These are phyloP conservation scores for Cydia splendana DNA, from an alignment of 1,140 invertebrate species.

Conservation along the genomic window DNA sequence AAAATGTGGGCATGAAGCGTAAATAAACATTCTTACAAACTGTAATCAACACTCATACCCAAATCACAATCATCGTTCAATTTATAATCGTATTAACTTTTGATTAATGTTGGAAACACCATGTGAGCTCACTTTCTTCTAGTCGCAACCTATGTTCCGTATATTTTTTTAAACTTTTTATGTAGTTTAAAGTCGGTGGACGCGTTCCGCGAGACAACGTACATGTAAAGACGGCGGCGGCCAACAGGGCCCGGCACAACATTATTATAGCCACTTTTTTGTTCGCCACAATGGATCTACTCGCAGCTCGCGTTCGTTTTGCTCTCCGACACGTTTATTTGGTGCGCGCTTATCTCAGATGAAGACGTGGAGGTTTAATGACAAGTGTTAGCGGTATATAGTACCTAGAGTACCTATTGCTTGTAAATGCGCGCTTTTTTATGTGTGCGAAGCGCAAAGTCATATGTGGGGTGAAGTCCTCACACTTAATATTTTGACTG, in stretches of 20 bases:
- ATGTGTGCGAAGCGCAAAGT: neutral
- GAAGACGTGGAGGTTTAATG: neutral
- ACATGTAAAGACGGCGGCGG: constrained; percentile 64
- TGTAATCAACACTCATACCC: constrained; percentile 14
- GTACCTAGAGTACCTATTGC: constrained; percentile 8
- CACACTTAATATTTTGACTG: too few relatives aligned
- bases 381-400: neutral
- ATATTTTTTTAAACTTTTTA: constrained; percentile 64
- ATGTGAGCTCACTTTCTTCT: constrained; percentile 13
- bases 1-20: neutral
- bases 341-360: constrained; percentile 1
- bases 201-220: constrained; percentile 57
- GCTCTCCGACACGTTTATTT: neutral
- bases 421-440: constrained; percentile 1
- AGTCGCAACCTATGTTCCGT: constrained; percentile 9
- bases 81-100: constrained; percentile 24
- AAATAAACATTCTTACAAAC: constrained; percentile 32
- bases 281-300: constrained; percentile 41
- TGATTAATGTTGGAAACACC: constrained; percentile 6
- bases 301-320: constrained; percentile 11
- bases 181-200: constrained; percentile 54
- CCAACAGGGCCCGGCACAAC: constrained; percentile 57
- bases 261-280: constrained; percentile 42
- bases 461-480: too few relatives aligned
- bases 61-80: constrained; percentile 16